Conservation (phyloP, 2,797 vertebrate genomes). For the Leptodactylus fallax region DNA sequence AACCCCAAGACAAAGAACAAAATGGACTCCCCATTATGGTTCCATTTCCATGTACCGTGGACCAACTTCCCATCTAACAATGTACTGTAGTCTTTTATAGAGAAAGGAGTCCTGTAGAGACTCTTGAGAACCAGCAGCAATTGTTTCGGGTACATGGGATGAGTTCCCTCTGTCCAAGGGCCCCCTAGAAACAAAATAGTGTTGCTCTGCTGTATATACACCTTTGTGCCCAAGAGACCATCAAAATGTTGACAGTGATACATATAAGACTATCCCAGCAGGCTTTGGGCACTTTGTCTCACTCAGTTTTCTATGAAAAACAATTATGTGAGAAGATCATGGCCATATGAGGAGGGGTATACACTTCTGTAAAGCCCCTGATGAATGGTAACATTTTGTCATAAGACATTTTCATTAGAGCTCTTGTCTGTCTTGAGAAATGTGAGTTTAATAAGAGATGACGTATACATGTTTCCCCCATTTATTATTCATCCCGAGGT, state of each 20-base stretch:
- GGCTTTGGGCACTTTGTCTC: not conserved
- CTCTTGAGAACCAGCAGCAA: not conserved
- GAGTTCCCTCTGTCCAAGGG: no score
- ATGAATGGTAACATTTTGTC: not conserved
- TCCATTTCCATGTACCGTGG: no score
- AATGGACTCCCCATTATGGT: no score
- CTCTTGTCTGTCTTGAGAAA: not conserved
- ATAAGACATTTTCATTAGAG: slow-evolving; percentile 28
- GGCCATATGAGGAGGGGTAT: not conserved
- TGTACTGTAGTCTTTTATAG: not conserved
- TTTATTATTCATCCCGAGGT: slow-evolving; percentile 17
- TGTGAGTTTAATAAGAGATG: slow-evolving; percentile 2
- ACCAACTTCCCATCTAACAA: no score
- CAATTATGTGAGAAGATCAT: not conserved
- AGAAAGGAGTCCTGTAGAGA: not conserved
- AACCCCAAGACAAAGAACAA: no score
- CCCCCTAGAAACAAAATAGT: not conserved
- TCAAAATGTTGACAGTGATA: not conserved
- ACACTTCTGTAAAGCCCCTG: not conserved
- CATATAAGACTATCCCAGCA: not conserved
- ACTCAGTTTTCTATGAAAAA: no score
- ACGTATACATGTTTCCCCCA: not conserved
- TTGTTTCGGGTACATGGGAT: not conserved
- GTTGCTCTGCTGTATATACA: not conserved
- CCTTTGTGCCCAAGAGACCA: not conserved